phyloP scores from a whole-genome alignment of 2,888 invertebrate species.

The Nowickia ferox region DNA sequence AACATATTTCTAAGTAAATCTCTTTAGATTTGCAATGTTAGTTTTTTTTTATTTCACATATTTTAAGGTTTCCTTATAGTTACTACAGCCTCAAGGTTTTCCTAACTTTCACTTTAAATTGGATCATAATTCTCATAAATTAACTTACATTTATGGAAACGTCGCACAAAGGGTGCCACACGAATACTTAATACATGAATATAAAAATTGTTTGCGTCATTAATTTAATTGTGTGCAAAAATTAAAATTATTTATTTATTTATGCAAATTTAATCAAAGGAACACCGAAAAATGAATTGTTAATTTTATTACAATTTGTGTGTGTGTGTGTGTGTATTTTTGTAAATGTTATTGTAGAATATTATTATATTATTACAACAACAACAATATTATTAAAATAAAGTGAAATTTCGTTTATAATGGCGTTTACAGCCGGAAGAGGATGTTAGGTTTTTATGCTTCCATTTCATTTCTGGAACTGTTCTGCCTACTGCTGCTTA shows the following conservation, averaged over 20 bases:
- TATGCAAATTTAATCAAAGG: slow-evolving; percentile 4
- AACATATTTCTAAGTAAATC: too few species aligned
- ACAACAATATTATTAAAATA: slow-evolving; percentile 53
- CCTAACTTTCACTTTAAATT: too few species aligned
- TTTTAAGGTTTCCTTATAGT: too few species aligned
- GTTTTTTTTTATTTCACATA: too few species aligned
- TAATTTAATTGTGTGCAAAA: background rate
- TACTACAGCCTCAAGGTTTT: too few species aligned
- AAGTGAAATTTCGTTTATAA: slow-evolving; percentile 44
- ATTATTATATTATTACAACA: too few species aligned
- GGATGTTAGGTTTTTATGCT: slow-evolving; percentile 69
- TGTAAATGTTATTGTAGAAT: slow-evolving; percentile 15
- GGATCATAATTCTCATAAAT: too few species aligned
- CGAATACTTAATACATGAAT: background rate
- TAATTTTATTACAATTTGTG: background rate
- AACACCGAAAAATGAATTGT: background rate
- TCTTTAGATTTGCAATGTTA: too few species aligned
- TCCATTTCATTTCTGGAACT: background rate
- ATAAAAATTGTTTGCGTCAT: slow-evolving; percentile 1
- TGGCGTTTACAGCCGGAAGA: slow-evolving; percentile 69
- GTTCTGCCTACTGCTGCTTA: background rate
- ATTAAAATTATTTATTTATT: background rate
- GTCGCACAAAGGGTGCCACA: too few species aligned
- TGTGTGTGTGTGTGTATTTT: background rate
- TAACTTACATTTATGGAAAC: too few species aligned